phyloP scores from a whole-genome alignment of 2,888 invertebrate genomes.

The Caenorhabditis sinica region DNA sequence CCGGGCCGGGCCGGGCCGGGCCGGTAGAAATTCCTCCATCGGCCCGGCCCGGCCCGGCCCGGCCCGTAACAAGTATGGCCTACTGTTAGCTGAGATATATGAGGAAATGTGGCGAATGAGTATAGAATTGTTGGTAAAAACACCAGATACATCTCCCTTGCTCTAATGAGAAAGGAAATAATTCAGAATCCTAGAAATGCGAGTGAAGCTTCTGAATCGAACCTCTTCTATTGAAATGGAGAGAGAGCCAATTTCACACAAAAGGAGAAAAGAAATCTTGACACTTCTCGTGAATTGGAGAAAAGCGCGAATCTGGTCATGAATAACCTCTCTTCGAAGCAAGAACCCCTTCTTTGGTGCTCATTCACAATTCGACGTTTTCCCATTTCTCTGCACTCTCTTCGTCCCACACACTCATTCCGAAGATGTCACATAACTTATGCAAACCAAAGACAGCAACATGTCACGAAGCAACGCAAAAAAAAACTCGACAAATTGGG shows the following conservation, averaged over 20 bases:
- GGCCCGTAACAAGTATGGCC: no score
- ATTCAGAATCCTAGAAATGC: not conserved
- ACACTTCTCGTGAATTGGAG: not conserved
- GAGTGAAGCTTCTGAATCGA: not conserved
- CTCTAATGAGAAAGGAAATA: no score
- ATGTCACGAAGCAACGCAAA: constrained; percentile 39
- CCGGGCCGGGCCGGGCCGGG: no score
- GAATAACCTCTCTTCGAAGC: constrained; percentile 14
- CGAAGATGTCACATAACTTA: constrained; percentile 50
- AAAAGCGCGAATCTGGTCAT: constrained; percentile 6
- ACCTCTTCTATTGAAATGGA: constrained; percentile 8
- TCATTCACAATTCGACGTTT: constrained; percentile 44
- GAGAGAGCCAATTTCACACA: not conserved
- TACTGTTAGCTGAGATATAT: no score
- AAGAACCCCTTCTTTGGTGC: constrained; percentile 27
- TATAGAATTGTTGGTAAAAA: no score
- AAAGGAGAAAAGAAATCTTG: constrained; percentile 12
- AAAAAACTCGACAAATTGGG: constrained; percentile 50
- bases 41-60: no score
- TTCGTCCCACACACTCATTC: constrained; percentile 17
- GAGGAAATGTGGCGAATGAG: no score
- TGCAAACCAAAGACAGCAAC: constrained; percentile 50
- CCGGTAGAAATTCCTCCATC: no score
- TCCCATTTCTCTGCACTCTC: constrained; percentile 16
- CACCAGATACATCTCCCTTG: no score